Base-by-base conservation (phyloP, 2,888 invertebrate genomes). In the Ormyrus thymus region DNA sequence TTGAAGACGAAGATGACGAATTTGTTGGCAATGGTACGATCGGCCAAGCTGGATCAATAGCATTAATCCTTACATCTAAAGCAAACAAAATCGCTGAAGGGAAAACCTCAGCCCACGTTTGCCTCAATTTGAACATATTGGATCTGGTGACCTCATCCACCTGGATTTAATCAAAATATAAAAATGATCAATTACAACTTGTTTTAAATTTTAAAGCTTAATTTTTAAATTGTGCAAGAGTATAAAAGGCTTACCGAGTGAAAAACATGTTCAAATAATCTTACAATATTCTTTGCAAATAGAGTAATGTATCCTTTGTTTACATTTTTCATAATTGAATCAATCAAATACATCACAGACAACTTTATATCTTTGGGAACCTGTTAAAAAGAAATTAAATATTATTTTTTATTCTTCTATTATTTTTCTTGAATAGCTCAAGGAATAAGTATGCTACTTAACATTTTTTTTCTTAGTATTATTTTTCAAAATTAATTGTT, bases 291-390 rank as follows among this genome's bases (percentile, higher is more conserved):
- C 91, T 96, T 95, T 76, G 96, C 94, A 92, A 99, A 99, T 88
- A 98, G 94, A 87, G 93, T 92, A 70, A 95, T 94, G 92, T 99
- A 99, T 71, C 94, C 94, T 86, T 95, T 93, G 84, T 95, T 78
- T 84, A 98, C 95, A 92, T 99, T 99, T 95, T 99, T 99, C 91
- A 98, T 95, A 87, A 99, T 99, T 83, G 99, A 99, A 93, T 99
- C 99, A 90, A 99, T 97, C 92, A 99, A 95, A 93, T 99, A 99
- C 89, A 99, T 94, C 86, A 97, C 95, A 58, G 98, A 98, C 90
- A 99, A 94, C 93, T 98, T 99, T 92, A 95, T 94, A 87, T 96
- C 95, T 83, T 95, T 93, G 86, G 93, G 93, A 83, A 97, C 97
- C 97, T 98, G 93, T 93, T 83, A 85, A 82, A 85, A 90, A 92